Percentiles rank a stretch among this genome's conserved stretches.
Evolutionary conservation across 2,888 invertebrate genomes (phyloP).

Genomic region (Meta bourneti): DNA sequence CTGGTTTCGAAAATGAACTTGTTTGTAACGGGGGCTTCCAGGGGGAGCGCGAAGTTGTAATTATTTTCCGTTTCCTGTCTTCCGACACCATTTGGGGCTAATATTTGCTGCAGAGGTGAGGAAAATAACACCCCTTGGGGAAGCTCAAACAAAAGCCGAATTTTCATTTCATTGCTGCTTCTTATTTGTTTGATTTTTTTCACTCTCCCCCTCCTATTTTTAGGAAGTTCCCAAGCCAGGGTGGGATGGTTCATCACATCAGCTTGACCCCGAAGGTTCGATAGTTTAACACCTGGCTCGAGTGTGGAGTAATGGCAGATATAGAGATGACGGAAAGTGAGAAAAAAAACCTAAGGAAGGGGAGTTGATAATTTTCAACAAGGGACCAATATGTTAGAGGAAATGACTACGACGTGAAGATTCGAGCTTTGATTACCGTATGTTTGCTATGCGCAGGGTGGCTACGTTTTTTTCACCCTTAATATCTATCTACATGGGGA

Average conservation of each 20-base stretch:
- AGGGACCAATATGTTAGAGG: constrained; percentile 14
- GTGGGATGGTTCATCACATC: constrained; percentile 48
- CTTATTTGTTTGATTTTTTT: constrained; percentile 49
- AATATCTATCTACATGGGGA: no score
- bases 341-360: neutral
- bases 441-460: constrained; percentile 29
- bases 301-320: constrained; percentile 64
- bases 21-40: constrained; percentile 44
- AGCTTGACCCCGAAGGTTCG: constrained; percentile 70
- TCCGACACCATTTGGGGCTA: constrained; percentile 73
- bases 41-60: constrained; percentile 32
- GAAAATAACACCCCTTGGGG: constrained; percentile 65
- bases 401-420: constrained; percentile 45
- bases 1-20: constrained; percentile 49
- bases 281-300: constrained; percentile 75
- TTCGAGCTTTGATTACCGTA: neutral
- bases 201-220: neutral
- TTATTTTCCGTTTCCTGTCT: constrained; percentile 72
- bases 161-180: constrained; percentile 61
- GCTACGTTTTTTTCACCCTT: neutral
- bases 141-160: constrained; percentile 73
- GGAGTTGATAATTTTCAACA: neutral
- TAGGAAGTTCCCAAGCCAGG: constrained; percentile 40
- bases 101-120: constrained; percentile 73
- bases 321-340: no score